Evolutionary conservation across 2,797 vertebrate genomes (phyloP), one percentile per base, ranked within the genome.

Genomic region (Schizothorax lantsangensis): DNA sequence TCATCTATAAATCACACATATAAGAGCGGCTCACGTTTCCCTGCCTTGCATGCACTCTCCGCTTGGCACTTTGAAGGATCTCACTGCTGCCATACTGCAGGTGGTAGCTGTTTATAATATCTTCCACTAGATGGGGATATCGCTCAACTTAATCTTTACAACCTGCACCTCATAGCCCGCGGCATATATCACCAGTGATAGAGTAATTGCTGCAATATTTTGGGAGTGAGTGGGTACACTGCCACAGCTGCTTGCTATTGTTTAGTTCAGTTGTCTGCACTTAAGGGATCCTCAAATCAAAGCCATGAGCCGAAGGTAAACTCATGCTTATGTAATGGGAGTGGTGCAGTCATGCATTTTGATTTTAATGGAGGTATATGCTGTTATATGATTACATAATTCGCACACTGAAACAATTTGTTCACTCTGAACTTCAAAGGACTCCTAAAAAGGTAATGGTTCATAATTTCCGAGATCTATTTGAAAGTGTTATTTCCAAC

Each of bases 111-210:
- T 92, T 90, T 84, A 43, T 59, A 21, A 74, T 79, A 90, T 81
- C 80, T 45, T 80, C 93, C 95, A 95, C 95, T 94, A 95, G 94
- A 94, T 95, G 95, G 95, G 47, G 94, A 92, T 94, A 91, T 93
- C 87, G 88, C 91, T 93, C 93, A 93, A 93, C 86, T 73, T 66
- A 91, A 91, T 86, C 45, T 82, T 59, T 77, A 47, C 64, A 57
- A 75, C 5, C 43, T 45, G 47, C 6, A 2, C 33, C 38, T 26
- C 15, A 17, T 43, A 69, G 47, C 66, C 73, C 3, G 11, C 4
- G 1, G 71, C 78, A 54, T 54, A 79, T 49, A 45, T 62, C n/a
- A 19, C 78, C 62, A 75, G 26, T 38, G 26, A 33, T 82, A 12
- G 36, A 83, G 33, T 74, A 79, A 59, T 36, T 5, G 62, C 38